Base-by-base conservation (phyloP, 2,113 vertebrate genomes). In the Hippocampus mohnikei region DNA sequence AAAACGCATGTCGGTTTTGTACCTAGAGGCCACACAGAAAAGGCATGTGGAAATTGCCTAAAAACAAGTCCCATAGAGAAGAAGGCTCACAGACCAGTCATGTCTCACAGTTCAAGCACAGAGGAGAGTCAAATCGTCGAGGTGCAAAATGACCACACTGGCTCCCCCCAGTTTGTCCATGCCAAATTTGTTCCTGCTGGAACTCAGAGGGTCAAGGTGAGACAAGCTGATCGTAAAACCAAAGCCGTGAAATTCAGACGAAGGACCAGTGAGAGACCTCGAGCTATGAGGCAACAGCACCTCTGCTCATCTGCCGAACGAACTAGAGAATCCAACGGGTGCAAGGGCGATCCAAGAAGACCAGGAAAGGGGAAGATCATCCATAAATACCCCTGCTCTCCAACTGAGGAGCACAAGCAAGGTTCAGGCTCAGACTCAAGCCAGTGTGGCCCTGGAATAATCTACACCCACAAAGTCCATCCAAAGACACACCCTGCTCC, bases 351-450 rank as follows among this genome's bases (percentile, higher is more conserved):
- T 23, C 82, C 75, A 37, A 92, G 75, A 73, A 84, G 81, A 8
- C 78, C 73, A 0, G 85, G 62, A 42, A 88, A 79, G 42, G 77
- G 63, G 0, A 91, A 85, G 64, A 64, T 37, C 2, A 81, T 85
- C 0, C 11, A 72, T 29, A 89, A 81, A 71, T 80, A 65, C 15
- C 78, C 86, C 44, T 41, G 59, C 0, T 89, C 81, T 75, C 85
- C 88, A 2, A 70, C 88, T 53, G 93, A 93, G 0, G 79, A 83
- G 13, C 87, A 83, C 0, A 88, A 89, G 60, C 90, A 91, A 42
- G 74, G 81, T n/a, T 94, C 94, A 0, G 93, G 93, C 74, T 95
- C 95, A 0, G 94, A 97, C 74, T 92, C 93, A 0, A 95, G 93
- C 72, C 90, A 94, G 40, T 92, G 90, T 68, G 91, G 77, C 69